Evolutionary conservation across 2,113 vertebrate species (phyloP), one percentile per base, ranked within the genome.

Genomic region (Melanocharis versteri): DNA sequence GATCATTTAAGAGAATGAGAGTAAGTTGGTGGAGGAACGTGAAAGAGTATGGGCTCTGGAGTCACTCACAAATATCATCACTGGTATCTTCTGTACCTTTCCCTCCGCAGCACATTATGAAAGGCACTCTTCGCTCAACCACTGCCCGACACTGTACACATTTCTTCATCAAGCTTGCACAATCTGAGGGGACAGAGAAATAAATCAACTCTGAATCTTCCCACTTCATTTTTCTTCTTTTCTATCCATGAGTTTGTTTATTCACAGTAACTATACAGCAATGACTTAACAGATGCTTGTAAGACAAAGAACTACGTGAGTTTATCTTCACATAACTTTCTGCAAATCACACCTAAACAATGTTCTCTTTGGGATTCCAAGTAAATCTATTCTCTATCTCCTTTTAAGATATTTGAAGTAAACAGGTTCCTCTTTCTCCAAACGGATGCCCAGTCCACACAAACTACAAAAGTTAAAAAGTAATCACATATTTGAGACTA

Each of bases 81-180:
- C 98, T 95, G 96, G 98, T 97, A 85, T 99, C 99, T 98, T 99
- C 99, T 97, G 98, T 98, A 98, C 98, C 98, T 98, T 99, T 99
- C 95, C 99, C 99, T 96, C 99, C 99, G 73, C 99, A 99, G 98
- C 99, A 99, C 93, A 98, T 98, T 87, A 99, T 98, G 92, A 99
- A 99, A 93, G 99, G 99, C 83, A 99, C 99, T 97, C 99, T 98
- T 89, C 98, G 98, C 89, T 99, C 99, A 82, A 99, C 99, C 53
- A 99, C 98, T 70, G 99, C 99, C 77, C 99, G 99, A 89, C 99
- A 99, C 96, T 99, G 99, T 54, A 99, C 99, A 89, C 99, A 99
- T 93, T 99, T 99, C 98, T 99, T 99, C 99, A 99, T 99, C 93
- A 99, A 98, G 96, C 97, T 99, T 86, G 99, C 99, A 98, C 99